A percentile compares a stretch with the other conserved stretches of the same genome.
phyloP scores from a whole-genome alignment of 2,797 vertebrate species.

The Lagodon rhomboides region DNA sequence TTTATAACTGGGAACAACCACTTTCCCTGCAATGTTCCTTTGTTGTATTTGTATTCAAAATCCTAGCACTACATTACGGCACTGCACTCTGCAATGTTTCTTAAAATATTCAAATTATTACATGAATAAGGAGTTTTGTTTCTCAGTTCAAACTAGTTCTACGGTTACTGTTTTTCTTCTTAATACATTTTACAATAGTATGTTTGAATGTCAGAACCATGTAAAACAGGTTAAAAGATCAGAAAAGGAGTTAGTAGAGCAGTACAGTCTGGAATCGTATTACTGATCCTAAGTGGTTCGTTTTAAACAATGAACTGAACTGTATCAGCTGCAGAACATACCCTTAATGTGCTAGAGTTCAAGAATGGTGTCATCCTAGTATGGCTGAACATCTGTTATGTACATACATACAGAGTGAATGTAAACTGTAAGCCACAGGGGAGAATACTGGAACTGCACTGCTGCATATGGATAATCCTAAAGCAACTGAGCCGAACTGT shows the following conservation, averaged over 20 bases:
- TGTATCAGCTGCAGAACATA: too few species aligned
- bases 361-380: constrained; percentile 3
- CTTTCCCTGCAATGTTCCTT: background rate
- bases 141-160: background rate
- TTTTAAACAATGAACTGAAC: too few species aligned
- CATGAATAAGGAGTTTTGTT: background rate
- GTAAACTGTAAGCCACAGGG: background rate
- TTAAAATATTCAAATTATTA: background rate
- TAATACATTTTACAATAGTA: background rate
- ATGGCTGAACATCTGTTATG: constrained; percentile 17
- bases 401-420: background rate
- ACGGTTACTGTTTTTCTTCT: background rate
- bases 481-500: background rate
- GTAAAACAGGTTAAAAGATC: too few species aligned
- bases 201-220: too few species aligned
- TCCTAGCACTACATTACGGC: too few species aligned
- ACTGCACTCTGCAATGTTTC: background rate
- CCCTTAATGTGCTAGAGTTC: constrained; percentile 12
- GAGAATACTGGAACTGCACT: background rate
- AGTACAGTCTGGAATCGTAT: too few species aligned
- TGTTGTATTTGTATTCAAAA: background rate
- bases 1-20: background rate
- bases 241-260: too few species aligned
- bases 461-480: background rate
- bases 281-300: too few species aligned